Evolutionary conservation across 2,888 invertebrate genomes (phyloP).

Genomic region (Drosophila pseudotakahashii): DNA sequence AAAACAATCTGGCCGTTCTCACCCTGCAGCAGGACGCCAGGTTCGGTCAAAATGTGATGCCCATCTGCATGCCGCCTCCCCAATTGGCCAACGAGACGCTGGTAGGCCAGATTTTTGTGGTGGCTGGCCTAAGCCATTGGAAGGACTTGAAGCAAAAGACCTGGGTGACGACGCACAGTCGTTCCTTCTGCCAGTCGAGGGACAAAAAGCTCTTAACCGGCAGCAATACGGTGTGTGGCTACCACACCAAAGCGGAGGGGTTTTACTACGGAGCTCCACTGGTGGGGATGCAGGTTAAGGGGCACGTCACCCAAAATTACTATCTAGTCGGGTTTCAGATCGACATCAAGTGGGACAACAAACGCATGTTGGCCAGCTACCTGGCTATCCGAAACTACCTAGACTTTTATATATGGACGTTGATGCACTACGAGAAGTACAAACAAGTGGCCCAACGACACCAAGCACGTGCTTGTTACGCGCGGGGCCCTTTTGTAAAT

Average conservation of each 20-base stretch:
- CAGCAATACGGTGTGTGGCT: constrained; percentile 56
- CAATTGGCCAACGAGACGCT: constrained; percentile 40
- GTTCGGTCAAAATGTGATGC: constrained; percentile 57
- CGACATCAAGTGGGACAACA: constrained; percentile 29
- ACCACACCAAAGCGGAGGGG: constrained; percentile 19
- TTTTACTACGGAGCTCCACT: constrained; percentile 57
- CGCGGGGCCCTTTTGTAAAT: too few relatives aligned
- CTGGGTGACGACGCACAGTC: constrained; percentile 55
- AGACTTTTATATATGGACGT: too few relatives aligned
- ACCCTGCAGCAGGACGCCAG: constrained; percentile 47
- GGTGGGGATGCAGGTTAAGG: constrained; percentile 56
- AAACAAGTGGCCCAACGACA: too few relatives aligned
- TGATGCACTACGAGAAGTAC: too few relatives aligned
- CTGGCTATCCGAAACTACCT: constrained; percentile 57
- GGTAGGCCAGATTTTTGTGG: constrained; percentile 47
- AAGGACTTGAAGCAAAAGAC: constrained; percentile 43
- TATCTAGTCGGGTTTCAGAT: constrained; percentile 59
- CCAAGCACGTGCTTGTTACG: too few relatives aligned
- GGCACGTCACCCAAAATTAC: constrained; percentile 46
- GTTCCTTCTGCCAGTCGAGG: constrained; percentile 40
- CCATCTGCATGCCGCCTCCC: constrained; percentile 62
- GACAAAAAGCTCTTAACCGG: constrained; percentile 35
- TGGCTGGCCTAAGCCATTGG: constrained; percentile 45
- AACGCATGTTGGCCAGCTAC: constrained; percentile 46
- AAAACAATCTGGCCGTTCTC: constrained; percentile 57